phyloP scores from a whole-genome alignment of 2,888 invertebrate species.

The Drosophila koepferae region DNA sequence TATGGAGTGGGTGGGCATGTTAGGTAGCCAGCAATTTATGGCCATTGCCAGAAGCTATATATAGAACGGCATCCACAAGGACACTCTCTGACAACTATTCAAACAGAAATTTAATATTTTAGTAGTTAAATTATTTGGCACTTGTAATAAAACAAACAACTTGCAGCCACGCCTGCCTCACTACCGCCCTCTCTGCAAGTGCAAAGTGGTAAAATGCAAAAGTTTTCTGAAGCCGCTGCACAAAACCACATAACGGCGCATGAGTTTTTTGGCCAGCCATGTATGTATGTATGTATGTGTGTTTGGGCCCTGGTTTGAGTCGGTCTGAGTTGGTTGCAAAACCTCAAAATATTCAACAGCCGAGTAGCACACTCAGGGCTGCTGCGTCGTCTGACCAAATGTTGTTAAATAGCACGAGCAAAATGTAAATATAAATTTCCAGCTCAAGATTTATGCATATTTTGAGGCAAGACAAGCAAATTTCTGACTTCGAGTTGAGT shows the following conservation, averaged over 20 bases:
- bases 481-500: constrained; percentile 20
- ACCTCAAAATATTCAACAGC: constrained; percentile 60
- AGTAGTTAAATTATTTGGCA: constrained; percentile 82
- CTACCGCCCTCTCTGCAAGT: constrained; percentile 39
- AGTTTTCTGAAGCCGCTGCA: constrained; percentile 67
- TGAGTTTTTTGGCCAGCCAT: neutral
- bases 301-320: neutral
- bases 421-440: constrained; percentile 81
- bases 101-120: constrained; percentile 82
- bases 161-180: constrained; percentile 45
- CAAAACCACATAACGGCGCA: constrained; percentile 57
- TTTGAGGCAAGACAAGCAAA: constrained; percentile 63
- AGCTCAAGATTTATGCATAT: constrained; percentile 80
- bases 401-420: constrained; percentile 80
- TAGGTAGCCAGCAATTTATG: constrained; percentile 65
- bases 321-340: constrained; percentile 8
- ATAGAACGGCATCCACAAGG: constrained; percentile 26
- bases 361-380: constrained; percentile 18
- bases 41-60: constrained; percentile 45
- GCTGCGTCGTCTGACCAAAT: constrained; percentile 66
- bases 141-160: constrained; percentile 80
- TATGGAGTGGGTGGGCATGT: neutral
- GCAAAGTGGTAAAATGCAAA: constrained; percentile 78
- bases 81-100: constrained; percentile 69
- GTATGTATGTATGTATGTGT: neutral